phyloP scores from a whole-genome alignment of 2,797 vertebrate genomes.

The Malurus leucopterus region DNA sequence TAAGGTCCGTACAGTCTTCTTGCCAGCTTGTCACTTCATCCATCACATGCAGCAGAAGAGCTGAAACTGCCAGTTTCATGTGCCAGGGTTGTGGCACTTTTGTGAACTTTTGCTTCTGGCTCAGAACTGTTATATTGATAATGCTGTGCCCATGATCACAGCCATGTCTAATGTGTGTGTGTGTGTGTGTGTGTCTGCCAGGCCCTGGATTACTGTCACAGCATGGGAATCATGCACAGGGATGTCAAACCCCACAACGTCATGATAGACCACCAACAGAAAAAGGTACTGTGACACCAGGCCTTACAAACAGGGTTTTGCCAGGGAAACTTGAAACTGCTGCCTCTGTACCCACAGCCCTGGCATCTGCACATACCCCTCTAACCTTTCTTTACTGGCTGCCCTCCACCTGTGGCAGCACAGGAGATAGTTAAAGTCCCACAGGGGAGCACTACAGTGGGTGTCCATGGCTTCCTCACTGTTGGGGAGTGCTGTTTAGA shows the following conservation, averaged over 20 bases:
- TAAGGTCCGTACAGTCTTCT: neutral
- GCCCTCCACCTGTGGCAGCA: neutral
- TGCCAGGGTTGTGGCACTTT: neutral
- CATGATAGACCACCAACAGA: conserved; percentile 97
- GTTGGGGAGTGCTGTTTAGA: neutral
- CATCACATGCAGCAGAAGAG: neutral
- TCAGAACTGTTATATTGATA: neutral
- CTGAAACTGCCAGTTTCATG: neutral
- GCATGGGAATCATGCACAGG: conserved; percentile 99
- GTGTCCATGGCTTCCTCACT: neutral
- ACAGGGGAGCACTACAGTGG: neutral
- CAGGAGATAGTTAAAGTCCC: neutral
- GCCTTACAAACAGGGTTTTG: neutral
- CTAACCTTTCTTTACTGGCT: neutral
- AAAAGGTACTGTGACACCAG: conserved; percentile 80
- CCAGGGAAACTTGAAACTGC: neutral
- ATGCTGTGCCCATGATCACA: neutral
- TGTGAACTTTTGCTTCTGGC: neutral
- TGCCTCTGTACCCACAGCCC: neutral
- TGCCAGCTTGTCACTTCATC: neutral
- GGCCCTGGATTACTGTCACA: conserved; percentile 99
- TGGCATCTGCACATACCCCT: neutral
- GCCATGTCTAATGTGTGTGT: conserved; percentile 1
- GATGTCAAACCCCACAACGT: conserved; percentile 99
- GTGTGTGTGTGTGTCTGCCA: conserved; percentile 53